Percentiles rank a stretch among this genome's conserved stretches.
Conservation (phyloP, 92 coral and sea anemone species). For the Palythoa grandiflora region DNA sequence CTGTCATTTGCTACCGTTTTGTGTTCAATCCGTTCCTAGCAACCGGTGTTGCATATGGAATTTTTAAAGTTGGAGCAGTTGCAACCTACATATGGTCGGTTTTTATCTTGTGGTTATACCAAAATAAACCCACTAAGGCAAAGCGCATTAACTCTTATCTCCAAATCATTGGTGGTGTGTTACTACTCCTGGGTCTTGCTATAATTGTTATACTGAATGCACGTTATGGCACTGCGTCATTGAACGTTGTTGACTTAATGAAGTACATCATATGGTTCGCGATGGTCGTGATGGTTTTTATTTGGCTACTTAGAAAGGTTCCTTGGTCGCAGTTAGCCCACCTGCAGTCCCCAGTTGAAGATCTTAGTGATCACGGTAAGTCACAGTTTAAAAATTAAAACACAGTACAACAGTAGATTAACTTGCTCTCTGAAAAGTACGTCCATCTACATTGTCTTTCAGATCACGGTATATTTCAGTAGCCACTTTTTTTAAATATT, state of each 20-base stretch:
- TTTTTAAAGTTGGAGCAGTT: not conserved
- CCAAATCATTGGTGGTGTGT: not conserved
- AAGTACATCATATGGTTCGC: not conserved
- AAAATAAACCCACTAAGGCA: not conserved
- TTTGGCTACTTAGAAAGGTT: not conserved
- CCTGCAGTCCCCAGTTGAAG: not conserved
- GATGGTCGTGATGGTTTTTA: not conserved
- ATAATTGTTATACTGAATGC: not conserved
- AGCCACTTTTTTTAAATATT: too few relatives aligned
- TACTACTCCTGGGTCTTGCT: not conserved
- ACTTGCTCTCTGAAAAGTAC: too few relatives aligned
- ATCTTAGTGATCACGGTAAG: not conserved
- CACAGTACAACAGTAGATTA: too few relatives aligned
- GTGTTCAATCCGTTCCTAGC: not conserved
- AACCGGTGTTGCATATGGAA: not conserved
- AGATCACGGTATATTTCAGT: too few relatives aligned
- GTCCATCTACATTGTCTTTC: too few relatives aligned
- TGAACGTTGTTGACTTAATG: not conserved
- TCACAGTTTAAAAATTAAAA: not conserved
- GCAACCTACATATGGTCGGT: not conserved
- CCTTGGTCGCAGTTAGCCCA: not conserved
- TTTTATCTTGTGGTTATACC: not conserved
- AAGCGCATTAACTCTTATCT: not conserved
- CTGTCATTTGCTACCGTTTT: not conserved
- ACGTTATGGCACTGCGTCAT: not conserved